Evolutionary conservation across 2,797 vertebrate genomes (phyloP), one percentile per base, ranked within the genome.

Genomic region (Calcarius lapponicus): DNA sequence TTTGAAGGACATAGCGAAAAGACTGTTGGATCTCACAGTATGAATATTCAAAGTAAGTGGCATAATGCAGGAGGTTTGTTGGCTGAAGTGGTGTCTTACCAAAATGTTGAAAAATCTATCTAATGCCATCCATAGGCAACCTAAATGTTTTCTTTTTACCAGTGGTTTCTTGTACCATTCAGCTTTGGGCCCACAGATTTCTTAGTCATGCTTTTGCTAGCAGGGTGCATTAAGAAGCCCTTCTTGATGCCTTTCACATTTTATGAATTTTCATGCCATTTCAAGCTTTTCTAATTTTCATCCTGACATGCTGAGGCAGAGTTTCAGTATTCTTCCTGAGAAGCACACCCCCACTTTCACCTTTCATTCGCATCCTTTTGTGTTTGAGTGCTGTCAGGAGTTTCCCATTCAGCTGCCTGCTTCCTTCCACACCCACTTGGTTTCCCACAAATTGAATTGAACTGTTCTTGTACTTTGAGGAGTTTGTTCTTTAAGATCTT

Each of bases 401-500:
- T 83, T 97, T 92, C 80, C 54, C 43, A 29, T 83, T 94, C 69
- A 90, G 47, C 66, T 1, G 2, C 65, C 26, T 95, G 50, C 82
- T 91, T 80, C 71, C 85, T 95, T 95, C 92, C 80, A 66, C 40
- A 73, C 72, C 62, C 1, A 9, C 86, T 66, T 95, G 70, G 56
- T 82, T 95, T 95, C 70, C 62, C 78, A 83, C 88, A 92, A 45
- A 19, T 81, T 56, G 92, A 83, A 83, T 74, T 51, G 76, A 73
- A 75, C 90, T 58, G 62, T 88, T 91, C 72, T 69, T 84, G 36
- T 88, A 73, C 88, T 94, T 90, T 92, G 70, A 91, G 80, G 61
- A 84, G 66, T 83, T 95, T 78, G 58, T 91, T 96, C 88, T 92
- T 96, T 78, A 92, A 95, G 90, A 94, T 94, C 86, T 94, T 42